phyloP scores from a whole-genome alignment of 2,113 vertebrate species.

The Pelvicachromis taeniatus region DNA sequence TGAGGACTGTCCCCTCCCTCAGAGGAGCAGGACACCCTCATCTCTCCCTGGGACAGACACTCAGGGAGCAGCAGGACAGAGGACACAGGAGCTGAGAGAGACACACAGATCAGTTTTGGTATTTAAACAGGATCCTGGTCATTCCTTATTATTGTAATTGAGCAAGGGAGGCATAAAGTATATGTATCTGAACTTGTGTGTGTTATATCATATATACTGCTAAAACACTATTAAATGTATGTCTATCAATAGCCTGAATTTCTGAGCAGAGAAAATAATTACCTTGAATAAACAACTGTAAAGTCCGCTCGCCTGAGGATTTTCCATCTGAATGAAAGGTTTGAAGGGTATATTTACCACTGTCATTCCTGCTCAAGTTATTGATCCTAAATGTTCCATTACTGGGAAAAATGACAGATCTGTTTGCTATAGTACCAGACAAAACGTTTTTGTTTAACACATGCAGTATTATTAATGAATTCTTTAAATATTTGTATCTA shows the following conservation, averaged over 20 bases:
- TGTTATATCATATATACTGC: rapidly evolving
- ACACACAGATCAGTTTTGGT: rapidly evolving
- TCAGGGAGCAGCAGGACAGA: rapidly evolving
- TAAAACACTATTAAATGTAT: not conserved
- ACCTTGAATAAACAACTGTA: not conserved
- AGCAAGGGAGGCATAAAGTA: no score
- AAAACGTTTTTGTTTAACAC: no score
- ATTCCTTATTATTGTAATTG: no score
- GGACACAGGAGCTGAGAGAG: not conserved
- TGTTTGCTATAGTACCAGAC: rapidly evolving
- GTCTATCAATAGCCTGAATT: not conserved
- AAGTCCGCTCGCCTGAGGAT: rapidly evolving
- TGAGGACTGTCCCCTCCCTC: conserved; percentile 31
- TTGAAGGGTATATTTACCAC: rapidly evolving
- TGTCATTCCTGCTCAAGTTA: not conserved
- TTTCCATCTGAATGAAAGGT: not conserved
- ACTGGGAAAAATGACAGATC: not conserved
- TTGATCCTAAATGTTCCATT: not conserved
- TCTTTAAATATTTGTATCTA: rapidly evolving
- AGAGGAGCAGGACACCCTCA: conserved; percentile 33
- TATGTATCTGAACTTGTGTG: no score
- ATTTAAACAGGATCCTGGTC: rapidly evolving
- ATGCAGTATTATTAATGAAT: not conserved
- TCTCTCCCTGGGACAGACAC: conserved; percentile 43
- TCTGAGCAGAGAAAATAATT: not conserved